phyloP scores from a whole-genome alignment of 1,140 invertebrate genomes.

The Heliconius hewitsoni region DNA sequence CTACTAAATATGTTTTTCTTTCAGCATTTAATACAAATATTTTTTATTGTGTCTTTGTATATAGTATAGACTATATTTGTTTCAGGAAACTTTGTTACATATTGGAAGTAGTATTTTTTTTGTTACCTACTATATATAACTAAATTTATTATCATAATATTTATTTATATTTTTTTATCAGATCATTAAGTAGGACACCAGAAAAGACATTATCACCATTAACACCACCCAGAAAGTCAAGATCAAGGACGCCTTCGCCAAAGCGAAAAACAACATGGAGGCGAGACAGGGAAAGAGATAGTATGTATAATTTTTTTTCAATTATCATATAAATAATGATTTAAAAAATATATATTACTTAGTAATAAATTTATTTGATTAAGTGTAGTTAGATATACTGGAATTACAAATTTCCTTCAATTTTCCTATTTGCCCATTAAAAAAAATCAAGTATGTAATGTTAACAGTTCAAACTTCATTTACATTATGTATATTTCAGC shows the following conservation, averaged over 20 bases:
- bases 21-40: not conserved
- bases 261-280: conserved; percentile 59
- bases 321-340: not conserved
- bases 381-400: too few relatives aligned
- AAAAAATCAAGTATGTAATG: too few relatives aligned
- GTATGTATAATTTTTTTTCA: not conserved
- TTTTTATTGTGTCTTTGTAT: not conserved
- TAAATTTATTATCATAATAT: not conserved
- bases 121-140: not conserved
- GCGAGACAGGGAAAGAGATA: conserved; percentile 64
- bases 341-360: too few relatives aligned
- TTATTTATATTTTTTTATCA: conserved; percentile 37
- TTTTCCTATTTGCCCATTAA: too few relatives aligned
- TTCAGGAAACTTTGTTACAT: too few relatives aligned
- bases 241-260: conserved; percentile 82
- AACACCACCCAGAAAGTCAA: conserved; percentile 64
- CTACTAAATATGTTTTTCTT: not conserved
- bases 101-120: too few relatives aligned
- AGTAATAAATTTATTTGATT: too few relatives aligned
- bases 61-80: too few relatives aligned
- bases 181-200: conserved; percentile 82
- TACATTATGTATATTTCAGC: too few relatives aligned
- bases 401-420: too few relatives aligned
- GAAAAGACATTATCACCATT: conserved; percentile 72
- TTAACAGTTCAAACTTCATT: too few relatives aligned